These are phyloP conservation scores for Drosophila mimetica DNA, from an alignment of 2,888 invertebrate genomes.

Conservation along the genomic window DNA sequence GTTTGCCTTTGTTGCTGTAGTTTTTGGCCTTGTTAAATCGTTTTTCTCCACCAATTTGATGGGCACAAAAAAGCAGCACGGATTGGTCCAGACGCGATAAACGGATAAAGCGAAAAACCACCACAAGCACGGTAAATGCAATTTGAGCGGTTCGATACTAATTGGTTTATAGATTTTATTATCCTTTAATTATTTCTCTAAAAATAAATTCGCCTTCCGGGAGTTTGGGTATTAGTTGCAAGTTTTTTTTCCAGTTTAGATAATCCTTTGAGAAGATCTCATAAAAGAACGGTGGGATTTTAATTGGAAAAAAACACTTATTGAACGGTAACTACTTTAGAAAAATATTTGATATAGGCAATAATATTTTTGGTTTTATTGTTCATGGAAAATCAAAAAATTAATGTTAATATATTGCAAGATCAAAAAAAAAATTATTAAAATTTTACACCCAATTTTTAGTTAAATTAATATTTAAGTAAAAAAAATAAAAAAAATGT, in stretches of 20 bases:
- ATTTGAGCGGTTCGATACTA: conserved; percentile 42
- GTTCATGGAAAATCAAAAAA: no score
- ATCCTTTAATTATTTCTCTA: conserved; percentile 50
- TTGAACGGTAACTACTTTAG: no score
- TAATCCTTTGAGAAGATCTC: conserved; percentile 1
- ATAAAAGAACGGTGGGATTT: neutral
- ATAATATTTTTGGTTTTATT: no score
- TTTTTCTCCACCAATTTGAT: conserved; percentile 30
- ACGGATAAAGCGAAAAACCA: conserved; percentile 34
- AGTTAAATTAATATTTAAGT: no score
- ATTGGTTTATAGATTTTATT: conserved; percentile 66
- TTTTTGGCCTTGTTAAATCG: conserved; percentile 28
- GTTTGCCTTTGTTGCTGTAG: conserved; percentile 31
- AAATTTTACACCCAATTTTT: no score
- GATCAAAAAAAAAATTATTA: no score
- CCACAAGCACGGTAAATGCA: conserved; percentile 27
- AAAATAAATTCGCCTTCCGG: conserved; percentile 25
- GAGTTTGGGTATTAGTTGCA: conserved; percentile 4
- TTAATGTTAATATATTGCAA: no score
- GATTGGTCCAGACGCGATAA: conserved; percentile 27
- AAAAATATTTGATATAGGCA: no score
- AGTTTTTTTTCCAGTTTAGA: neutral
- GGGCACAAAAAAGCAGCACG: conserved; percentile 7
- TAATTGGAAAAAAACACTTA: no score
- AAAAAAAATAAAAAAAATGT: no score